Evolutionary conservation across 2,797 vertebrate species (phyloP).

Genomic region (Gephyroberyx darwinii): DNA sequence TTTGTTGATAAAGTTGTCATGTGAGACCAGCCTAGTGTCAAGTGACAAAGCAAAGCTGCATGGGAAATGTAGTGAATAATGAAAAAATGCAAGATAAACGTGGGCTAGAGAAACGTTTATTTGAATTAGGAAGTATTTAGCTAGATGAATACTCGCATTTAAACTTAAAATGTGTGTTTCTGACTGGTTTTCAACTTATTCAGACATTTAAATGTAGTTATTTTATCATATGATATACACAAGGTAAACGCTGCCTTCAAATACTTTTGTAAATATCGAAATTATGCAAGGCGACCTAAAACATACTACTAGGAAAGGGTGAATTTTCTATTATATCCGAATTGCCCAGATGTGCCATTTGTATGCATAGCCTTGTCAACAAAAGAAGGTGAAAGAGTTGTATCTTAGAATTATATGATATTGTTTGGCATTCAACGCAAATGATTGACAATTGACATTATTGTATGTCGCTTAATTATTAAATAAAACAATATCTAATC

Average conservation of each 20-base stretch:
- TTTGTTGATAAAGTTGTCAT: conserved; percentile 34
- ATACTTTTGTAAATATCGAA: background rate
- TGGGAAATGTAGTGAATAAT: conserved; percentile 69
- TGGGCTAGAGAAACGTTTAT: rapidly evolving
- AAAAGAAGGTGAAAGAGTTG: background rate
- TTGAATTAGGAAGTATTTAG: background rate
- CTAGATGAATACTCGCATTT: background rate
- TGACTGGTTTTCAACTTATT: background rate
- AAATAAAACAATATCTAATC: no score
- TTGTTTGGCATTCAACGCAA: background rate
- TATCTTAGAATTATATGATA: background rate
- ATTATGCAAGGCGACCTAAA: no score
- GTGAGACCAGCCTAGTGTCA: conserved; percentile 36
- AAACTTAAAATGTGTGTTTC: no score
- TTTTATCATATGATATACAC: background rate
- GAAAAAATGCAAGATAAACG: background rate
- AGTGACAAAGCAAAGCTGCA: conserved; percentile 33
- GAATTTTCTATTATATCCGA: no score
- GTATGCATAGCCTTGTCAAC: no score
- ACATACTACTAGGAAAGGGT: no score
- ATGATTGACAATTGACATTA: background rate
- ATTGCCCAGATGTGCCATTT: no score
- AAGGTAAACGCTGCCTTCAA: background rate
- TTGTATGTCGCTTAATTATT: background rate
- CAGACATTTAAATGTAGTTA: background rate